These are phyloP conservation scores for Lophotriccus pileatus DNA, from an alignment of 2,797 vertebrate genomes.

Conservation along the genomic window DNA sequence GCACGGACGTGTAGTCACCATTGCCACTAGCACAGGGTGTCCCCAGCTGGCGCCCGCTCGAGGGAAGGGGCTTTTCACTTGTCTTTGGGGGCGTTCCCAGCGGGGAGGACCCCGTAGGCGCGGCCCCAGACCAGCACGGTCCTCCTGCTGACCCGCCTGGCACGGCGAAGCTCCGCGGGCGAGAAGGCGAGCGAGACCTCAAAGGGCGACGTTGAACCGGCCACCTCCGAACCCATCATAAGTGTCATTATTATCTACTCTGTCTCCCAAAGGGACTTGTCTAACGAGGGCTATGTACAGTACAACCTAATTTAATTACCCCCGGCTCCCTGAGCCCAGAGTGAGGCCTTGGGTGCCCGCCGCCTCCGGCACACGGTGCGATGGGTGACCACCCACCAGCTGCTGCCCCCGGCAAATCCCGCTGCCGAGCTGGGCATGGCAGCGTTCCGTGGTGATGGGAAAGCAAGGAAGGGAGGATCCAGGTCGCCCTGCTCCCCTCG, in stretches of 20 bases:
- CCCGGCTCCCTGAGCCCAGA: neutral
- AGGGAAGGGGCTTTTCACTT: conserved; percentile 10
- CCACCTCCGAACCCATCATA: neutral
- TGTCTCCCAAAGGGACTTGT: conserved; percentile 31
- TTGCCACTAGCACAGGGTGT: neutral
- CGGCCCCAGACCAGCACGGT: neutral
- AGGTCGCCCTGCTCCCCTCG: neutral
- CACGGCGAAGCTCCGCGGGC: neutral
- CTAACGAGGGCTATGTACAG: conserved; percentile 63
- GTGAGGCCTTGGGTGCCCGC: neutral
- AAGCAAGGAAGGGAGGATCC: neutral
- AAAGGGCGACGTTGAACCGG: neutral
- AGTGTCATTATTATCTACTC: conserved; percentile 53
- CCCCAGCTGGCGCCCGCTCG: neutral
- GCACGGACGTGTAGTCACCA: conserved; percentile 87
- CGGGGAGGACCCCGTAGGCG: neutral
- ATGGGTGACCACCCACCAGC: no score
- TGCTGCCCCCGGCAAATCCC: neutral
- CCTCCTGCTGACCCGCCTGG: neutral
- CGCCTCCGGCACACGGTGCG: neutral
- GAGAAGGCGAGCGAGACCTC: neutral
- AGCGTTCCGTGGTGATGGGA: accelerated
- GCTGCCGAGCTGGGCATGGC: accelerated
- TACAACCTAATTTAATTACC: neutral
- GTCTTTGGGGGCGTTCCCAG: neutral